Evolutionary conservation across 2,888 invertebrate species (phyloP), one percentile per base, ranked within the genome.

Genomic region (Euclidia mi): DNA sequence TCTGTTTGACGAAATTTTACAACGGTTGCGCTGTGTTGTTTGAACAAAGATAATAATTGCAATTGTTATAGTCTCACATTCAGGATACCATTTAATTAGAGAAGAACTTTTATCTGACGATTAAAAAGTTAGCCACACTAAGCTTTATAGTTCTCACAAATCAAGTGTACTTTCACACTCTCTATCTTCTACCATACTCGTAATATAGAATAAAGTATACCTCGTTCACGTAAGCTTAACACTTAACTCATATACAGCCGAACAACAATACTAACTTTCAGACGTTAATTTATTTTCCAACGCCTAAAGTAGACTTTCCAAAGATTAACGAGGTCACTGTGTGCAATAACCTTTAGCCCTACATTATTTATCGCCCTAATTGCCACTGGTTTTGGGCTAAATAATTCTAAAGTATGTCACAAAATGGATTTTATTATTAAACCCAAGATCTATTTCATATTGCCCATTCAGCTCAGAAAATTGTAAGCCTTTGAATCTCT

Each of bases 361-460:
- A 53, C 37, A 59, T 56, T 65, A 68, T 57, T 65, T 60, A 70
- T 70, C 49, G 44, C 51, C 53, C 55, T 70, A 60, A 65, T 65
- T 70, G 53, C 44, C 57, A 60, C 42, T 56, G 70, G 56, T 59
- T 50, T 44, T 40, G 53, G 55, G 51, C n/a, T 55, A 51, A 65
- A 52, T 70, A 52, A 55, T 46, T 46, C 56, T 40, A 44, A 50
- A 56, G 40, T 55, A 20, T 41, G 17, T 37, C 43, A 41, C 45
- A 56, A 48, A 52, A 43, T 59, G 56, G 47, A 44, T 65, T 52
- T 45, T 46, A 20, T 25, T 31, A 31, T 2, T 9, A 32, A 47
- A n/a, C 4, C 14, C n/a, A 20, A 44, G 12, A 50, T 37, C 35
- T 43, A 37, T 50, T 43, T 43, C 31, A 11, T 51, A 37, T 3